phyloP scores from a whole-genome alignment of 2,888 invertebrate species.

The Drosophila prostipennis region DNA sequence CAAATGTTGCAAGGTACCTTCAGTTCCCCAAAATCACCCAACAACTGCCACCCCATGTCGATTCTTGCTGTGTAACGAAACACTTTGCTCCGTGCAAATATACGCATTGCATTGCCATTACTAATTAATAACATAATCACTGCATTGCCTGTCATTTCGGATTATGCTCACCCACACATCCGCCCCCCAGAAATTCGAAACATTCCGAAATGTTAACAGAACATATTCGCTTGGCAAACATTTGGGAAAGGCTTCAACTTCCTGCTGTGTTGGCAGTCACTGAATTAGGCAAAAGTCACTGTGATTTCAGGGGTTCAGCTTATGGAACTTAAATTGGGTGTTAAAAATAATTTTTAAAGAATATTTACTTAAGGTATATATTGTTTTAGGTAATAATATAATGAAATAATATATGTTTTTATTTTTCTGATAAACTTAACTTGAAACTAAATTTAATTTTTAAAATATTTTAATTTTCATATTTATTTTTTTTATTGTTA shows the following conservation, averaged over 20 bases:
- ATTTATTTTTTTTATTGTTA: no score
- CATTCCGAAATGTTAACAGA: constrained; percentile 2
- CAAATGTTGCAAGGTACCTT: constrained; percentile 8
- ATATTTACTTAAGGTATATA: no score
- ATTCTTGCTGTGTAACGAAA: constrained; percentile 60
- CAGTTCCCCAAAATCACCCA: neutral
- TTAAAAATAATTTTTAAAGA: no score
- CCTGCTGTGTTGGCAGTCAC: constrained; percentile 15
- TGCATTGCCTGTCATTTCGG: constrained; percentile 60
- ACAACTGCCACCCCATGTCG: neutral
- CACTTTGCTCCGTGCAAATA: constrained; percentile 73
- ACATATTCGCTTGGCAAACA: neutral
- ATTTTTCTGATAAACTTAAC: no score
- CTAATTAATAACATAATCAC: constrained; percentile 80
- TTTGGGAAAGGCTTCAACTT: neutral
- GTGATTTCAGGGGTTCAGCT: neutral
- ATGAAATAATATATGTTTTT: no score
- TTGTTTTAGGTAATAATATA: no score
- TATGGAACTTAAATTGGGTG: neutral
- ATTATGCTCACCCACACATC: constrained; percentile 48
- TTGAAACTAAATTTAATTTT: no score
- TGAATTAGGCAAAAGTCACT: neutral
- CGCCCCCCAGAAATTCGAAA: neutral
- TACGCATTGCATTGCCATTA: constrained; percentile 69
- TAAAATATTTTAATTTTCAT: no score